phyloP scores from a whole-genome alignment of 2,113 vertebrate genomes.

The Meles meles region DNA sequence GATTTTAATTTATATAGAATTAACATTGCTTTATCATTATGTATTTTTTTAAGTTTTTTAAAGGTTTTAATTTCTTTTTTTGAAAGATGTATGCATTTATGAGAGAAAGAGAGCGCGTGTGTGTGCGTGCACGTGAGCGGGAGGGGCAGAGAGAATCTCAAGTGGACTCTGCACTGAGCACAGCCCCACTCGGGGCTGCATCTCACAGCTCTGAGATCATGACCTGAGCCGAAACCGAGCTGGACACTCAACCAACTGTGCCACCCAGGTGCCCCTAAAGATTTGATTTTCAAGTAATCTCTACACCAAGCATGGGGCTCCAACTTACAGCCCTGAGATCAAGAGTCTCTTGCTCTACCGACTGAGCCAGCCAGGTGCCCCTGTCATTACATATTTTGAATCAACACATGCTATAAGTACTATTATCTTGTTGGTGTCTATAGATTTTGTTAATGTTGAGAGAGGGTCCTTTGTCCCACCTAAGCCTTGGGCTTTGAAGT shows the following conservation, averaged over 20 bases:
- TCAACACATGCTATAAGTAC: not conserved
- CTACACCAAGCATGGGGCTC: slow-evolving; percentile 55
- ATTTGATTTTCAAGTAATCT: not conserved
- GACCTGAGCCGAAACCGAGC: not conserved
- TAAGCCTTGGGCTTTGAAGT: slow-evolving; percentile 14
- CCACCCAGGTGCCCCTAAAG: not conserved
- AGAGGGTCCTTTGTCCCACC: not conserved
- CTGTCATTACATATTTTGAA: slow-evolving; percentile 5
- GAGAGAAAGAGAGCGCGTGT: not conserved
- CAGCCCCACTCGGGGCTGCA: not conserved
- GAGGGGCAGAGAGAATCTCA: not conserved
- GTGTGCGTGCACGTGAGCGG: not conserved
- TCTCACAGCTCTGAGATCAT: not conserved
- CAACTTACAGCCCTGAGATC: slow-evolving; percentile 92
- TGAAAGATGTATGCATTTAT: not conserved
- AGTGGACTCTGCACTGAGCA: not conserved
- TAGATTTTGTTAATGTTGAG: not conserved
- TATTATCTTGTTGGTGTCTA: not conserved
- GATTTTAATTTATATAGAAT: slow-evolving; percentile 29
- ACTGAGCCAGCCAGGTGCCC: slow-evolving; percentile 87
- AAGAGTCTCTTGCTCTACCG: slow-evolving; percentile 95
- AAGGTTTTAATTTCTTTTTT: not conserved
- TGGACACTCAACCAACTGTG: not conserved
- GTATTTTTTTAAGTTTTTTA: not conserved
- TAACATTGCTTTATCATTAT: not conserved